phyloP scores from a whole-genome alignment of 2,113 vertebrate genomes.

The Grammomys surdaster region DNA sequence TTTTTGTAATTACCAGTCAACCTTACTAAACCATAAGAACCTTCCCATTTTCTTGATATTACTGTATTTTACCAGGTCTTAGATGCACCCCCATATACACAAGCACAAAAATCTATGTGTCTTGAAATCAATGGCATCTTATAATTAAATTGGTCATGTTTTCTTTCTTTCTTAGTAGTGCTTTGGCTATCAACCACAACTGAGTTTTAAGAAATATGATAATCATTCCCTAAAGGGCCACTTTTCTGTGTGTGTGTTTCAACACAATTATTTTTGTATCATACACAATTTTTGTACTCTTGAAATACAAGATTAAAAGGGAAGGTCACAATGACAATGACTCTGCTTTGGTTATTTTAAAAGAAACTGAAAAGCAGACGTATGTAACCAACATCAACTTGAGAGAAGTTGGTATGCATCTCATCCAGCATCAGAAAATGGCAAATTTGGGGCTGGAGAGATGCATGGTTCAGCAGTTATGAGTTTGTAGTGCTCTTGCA shows the following conservation, averaged over 20 bases:
- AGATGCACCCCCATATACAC: neutral
- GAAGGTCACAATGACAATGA: slow-evolving; percentile 37
- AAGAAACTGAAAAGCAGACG: slow-evolving; percentile 40
- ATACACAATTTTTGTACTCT: neutral
- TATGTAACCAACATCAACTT: neutral
- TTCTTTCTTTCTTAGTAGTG: slow-evolving; percentile 43
- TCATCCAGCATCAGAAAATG: neutral
- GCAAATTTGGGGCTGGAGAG: neutral
- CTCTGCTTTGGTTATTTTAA: slow-evolving; percentile 26
- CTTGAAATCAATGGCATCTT: slow-evolving; percentile 23
- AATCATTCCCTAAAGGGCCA: slow-evolving; percentile 23
- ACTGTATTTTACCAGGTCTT: slow-evolving; percentile 39
- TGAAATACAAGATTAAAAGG: slow-evolving; percentile 45
- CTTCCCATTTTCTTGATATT: slow-evolving; percentile 46
- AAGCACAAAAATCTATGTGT: slow-evolving; percentile 6
- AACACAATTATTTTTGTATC: slow-evolving; percentile 38
- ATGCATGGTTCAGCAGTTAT: neutral
- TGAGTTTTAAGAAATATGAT: neutral
- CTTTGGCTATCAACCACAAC: slow-evolving; percentile 24
- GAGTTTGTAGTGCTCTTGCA: neutral
- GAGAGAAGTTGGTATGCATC: neutral
- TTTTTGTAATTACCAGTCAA: slow-evolving; percentile 32
- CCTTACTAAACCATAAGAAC: slow-evolving; percentile 37
- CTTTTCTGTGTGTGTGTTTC: neutral
- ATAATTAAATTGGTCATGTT: slow-evolving; percentile 38